These are phyloP conservation scores for Copsychus sechellarum DNA, from an alignment of 2,113 vertebrate genomes.

Conservation along the genomic window DNA sequence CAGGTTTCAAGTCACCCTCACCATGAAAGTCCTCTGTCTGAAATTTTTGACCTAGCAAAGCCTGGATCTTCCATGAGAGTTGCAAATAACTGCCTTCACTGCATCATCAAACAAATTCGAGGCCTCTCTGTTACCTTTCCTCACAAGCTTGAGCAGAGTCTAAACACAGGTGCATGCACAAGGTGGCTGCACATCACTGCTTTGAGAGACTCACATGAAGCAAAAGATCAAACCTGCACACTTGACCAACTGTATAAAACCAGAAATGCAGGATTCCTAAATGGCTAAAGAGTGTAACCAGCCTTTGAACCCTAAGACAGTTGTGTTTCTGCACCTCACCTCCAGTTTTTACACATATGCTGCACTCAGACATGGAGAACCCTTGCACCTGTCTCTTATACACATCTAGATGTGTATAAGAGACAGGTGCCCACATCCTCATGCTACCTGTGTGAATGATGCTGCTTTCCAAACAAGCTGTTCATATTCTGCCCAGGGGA, in stretches of 20 bases:
- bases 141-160: not conserved
- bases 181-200: rapidly evolving
- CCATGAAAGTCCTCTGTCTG: not conserved
- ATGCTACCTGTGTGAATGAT: rapidly evolving
- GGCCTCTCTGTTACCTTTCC: not conserved
- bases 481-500: not conserved
- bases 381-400: too few relatives aligned
- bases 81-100: not conserved
- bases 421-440: not conserved
- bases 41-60: not conserved
- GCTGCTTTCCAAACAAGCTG: not conserved
- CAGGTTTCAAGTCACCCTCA: not conserved
- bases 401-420: too few relatives aligned
- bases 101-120: not conserved
- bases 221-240: not conserved
- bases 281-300: not conserved
- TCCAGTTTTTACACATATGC: not conserved
- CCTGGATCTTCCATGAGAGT: not conserved
- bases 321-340: not conserved
- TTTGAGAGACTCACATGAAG: not conserved
- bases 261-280: not conserved
- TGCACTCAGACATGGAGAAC: not conserved
- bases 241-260: not conserved
- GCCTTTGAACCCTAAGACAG: not conserved
- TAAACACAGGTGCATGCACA: rapidly evolving